These are phyloP conservation scores for Cybosia mesomella DNA, from an alignment of 2,888 invertebrate species.

Conservation along the genomic window DNA sequence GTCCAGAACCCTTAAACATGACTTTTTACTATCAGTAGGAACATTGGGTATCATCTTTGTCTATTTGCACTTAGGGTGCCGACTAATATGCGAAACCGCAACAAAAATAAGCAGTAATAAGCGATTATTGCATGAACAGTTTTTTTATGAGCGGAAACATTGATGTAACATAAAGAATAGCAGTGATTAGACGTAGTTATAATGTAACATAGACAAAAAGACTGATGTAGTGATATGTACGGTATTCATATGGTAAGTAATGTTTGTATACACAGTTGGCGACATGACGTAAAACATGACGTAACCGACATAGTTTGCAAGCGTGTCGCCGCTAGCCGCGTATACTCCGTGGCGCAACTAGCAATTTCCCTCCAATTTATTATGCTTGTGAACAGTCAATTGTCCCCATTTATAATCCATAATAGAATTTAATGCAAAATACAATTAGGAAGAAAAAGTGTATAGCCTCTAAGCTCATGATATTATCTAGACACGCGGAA, in stretches of 20 bases:
- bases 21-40: too few species aligned
- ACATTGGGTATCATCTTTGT: too few species aligned
- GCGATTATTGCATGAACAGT: background rate
- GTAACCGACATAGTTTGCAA: conserved; percentile 46
- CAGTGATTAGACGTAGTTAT: conserved; percentile 30
- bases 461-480: background rate
- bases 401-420: conserved; percentile 11
- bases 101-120: background rate
- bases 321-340: conserved; percentile 35
- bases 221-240: conserved; percentile 33
- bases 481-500: too few species aligned
- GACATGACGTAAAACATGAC: conserved; percentile 50
- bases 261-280: conserved; percentile 55
- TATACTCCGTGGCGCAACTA: conserved; percentile 45
- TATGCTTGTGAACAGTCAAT: conserved; percentile 26
- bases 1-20: too few species aligned
- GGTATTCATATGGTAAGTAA: conserved; percentile 40
- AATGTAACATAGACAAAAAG: conserved; percentile 44
- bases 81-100: background rate
- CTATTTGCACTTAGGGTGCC: background rate
- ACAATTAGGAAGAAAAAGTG: background rate
- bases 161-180: conserved; percentile 34
- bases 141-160: conserved; percentile 18
- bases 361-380: conserved; percentile 50
- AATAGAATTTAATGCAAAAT: conserved; percentile 2